Evolutionary conservation across 2,888 invertebrate genomes (phyloP).

Genomic region (Hirtodrosophila trivittata): DNA sequence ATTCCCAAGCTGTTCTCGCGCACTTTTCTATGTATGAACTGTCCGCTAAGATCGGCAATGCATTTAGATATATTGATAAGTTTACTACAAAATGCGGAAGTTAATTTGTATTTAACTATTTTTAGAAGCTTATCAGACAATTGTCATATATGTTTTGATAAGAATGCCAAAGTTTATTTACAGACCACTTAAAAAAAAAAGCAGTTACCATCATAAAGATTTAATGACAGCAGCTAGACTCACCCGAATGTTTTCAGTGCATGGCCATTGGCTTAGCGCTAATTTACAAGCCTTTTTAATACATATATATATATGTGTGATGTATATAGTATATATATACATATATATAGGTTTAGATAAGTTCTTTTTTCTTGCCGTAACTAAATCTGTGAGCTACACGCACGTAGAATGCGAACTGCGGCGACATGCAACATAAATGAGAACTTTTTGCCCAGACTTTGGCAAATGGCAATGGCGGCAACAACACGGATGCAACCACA

Average conservation of each 20-base stretch:
- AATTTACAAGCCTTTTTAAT: background rate
- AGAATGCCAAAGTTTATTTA: conserved; percentile 5
- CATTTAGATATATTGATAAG: background rate
- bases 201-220: conserved; percentile 7
- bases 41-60: background rate
- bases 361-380: conserved; percentile 36
- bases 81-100: conserved; percentile 3
- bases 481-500: conserved; percentile 70
- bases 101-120: background rate
- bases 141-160: conserved; percentile 9
- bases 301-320: background rate
- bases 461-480: conserved; percentile 56
- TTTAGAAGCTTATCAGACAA: conserved; percentile 14
- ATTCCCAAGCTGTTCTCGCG: no score
- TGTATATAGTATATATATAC: background rate
- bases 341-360: background rate
- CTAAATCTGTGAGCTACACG: conserved; percentile 65
- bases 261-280: conserved; percentile 8
- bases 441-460: conserved; percentile 60
- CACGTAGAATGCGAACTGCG: conserved; percentile 71
- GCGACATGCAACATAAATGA: conserved; percentile 66
- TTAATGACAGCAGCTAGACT: conserved; percentile 15
- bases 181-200: conserved; percentile 13
- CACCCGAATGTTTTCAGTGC: conserved; percentile 20
- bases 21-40: no score